Percentiles rank a stretch among this genome's conserved stretches.
Evolutionary conservation across 1,140 invertebrate genomes (phyloP).

Genomic region (Drosophila fuyamai): DNA sequence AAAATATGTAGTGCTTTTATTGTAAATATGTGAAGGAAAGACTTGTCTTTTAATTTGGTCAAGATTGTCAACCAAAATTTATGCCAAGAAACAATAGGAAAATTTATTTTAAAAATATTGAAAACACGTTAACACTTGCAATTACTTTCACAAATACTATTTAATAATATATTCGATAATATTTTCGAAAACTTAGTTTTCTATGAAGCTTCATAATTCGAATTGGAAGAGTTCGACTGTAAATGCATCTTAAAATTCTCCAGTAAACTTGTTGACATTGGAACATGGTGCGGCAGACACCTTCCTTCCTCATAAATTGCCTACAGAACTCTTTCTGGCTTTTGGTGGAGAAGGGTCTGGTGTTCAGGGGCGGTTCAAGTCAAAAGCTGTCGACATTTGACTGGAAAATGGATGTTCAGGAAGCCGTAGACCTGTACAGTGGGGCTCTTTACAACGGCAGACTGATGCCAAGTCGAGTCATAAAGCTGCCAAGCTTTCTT

Average conservation of each 20-base stretch:
- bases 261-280: constrained; percentile 52
- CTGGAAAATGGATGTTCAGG: constrained; percentile 51
- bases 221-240: not conserved
- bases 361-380: constrained; percentile 24
- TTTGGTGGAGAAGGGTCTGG: not conserved
- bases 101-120: no score
- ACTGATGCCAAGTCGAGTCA: constrained; percentile 38
- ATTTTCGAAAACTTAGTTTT: not conserved
- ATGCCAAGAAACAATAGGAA: no score
- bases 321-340: constrained; percentile 19
- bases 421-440: constrained; percentile 43
- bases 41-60: no score
- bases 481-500: constrained; percentile 41
- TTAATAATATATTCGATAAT: not conserved
- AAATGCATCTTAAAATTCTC: constrained; percentile 18
- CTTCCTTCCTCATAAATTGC: constrained; percentile 22
- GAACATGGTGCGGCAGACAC: constrained; percentile 30
- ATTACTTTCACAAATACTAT: no score
- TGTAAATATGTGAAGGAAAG: no score
- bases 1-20: no score
- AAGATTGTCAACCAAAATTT: no score
- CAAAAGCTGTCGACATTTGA: constrained; percentile 52
- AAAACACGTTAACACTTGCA: no score
- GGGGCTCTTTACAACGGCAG: constrained; percentile 22
- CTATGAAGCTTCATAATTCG: not conserved